These are phyloP conservation scores for Magallana angulata DNA, from an alignment of 1,140 invertebrate genomes.

Conservation along the genomic window DNA sequence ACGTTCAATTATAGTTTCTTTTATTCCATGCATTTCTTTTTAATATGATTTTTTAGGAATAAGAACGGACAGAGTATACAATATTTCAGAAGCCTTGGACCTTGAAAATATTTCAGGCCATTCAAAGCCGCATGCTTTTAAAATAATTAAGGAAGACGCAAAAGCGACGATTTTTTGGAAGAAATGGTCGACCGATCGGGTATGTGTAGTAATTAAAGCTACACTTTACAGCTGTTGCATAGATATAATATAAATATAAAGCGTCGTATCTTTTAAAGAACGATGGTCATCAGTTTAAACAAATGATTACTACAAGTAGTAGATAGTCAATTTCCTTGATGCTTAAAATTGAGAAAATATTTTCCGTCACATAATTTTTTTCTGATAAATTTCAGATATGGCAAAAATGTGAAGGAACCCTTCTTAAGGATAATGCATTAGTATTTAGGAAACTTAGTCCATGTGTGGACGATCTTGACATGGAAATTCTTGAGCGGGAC, in stretches of 20 bases:
- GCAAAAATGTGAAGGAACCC: neutral
- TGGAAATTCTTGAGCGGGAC: neutral
- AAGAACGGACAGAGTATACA: neutral
- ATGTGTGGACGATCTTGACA: neutral
- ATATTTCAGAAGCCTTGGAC: neutral
- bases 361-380: neutral
- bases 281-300: too few species aligned
- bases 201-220: too few species aligned
- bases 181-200: neutral
- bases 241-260: too few species aligned
- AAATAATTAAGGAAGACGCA: neutral
- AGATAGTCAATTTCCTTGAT: too few species aligned
- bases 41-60: neutral
- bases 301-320: too few species aligned
- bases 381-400: neutral
- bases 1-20: too few species aligned
- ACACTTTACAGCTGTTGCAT: too few species aligned
- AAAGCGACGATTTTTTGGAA: neutral
- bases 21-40: neutral
- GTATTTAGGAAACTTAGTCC: neutral
- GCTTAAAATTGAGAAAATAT: too few species aligned
- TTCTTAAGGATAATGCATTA: neutral
- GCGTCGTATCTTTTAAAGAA: too few species aligned
- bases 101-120: conserved; percentile 2
- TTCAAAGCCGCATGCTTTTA: neutral